Evolutionary conservation across 2,888 invertebrate species (phyloP).

Genomic region (Norana najaformis): DNA sequence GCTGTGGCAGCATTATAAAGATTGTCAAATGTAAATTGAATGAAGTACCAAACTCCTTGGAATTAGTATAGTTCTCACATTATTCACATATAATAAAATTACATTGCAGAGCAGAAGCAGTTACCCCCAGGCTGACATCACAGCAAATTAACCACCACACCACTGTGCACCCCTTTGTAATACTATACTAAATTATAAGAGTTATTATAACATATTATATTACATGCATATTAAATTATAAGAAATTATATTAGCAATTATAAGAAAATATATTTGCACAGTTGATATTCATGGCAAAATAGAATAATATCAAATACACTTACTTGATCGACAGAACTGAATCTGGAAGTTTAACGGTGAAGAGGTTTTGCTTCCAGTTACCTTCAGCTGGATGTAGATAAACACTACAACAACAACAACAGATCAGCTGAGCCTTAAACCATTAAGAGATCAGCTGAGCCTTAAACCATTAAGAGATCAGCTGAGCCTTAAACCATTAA

Average conservation of each 20-base stretch:
- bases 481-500: neutral
- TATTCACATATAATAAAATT: neutral
- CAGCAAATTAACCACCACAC: no score
- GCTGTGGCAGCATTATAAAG: no score
- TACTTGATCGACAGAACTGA: conserved; percentile 91
- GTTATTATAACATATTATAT: no score
- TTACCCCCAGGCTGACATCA: no score
- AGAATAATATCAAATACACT: conserved; percentile 55
- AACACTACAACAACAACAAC: conserved; percentile 69
- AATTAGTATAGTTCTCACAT: neutral
- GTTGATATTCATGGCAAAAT: neutral
- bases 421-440: neutral
- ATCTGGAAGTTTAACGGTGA: conserved; percentile 84
- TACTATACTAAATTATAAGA: no score
- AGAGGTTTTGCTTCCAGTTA: conserved; percentile 87
- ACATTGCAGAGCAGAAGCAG: no score
- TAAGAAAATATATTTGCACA: no score
- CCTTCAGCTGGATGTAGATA: conserved; percentile 93
- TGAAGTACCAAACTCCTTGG: neutral
- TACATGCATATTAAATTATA: no score
- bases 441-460: neutral
- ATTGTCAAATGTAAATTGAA: neutral
- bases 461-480: neutral
- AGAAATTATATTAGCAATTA: no score
- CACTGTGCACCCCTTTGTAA: no score